phyloP scores from a whole-genome alignment of 2,113 vertebrate species.

The Bettongia penicillata region DNA sequence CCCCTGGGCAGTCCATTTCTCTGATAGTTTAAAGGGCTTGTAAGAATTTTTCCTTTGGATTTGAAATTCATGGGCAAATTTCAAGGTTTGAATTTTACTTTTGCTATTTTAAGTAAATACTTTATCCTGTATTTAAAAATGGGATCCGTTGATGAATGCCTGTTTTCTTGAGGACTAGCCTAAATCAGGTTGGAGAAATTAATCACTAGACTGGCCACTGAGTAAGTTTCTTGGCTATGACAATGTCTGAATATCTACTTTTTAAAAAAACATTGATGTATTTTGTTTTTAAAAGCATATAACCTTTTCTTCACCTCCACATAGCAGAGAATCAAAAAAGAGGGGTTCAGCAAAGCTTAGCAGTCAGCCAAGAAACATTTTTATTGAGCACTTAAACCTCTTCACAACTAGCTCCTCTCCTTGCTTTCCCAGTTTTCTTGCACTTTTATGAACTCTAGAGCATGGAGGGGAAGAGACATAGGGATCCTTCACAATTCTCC shows the following conservation, averaged over 20 bases:
- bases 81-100: neutral
- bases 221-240: neutral
- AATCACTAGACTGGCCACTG: neutral
- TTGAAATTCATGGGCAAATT: neutral
- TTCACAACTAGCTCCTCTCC: neutral
- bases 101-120: neutral
- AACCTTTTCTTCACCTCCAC: neutral
- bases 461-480: neutral
- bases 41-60: neutral
- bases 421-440: neutral
- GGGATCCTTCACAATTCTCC: neutral
- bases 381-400: neutral
- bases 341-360: neutral
- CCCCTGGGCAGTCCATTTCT: neutral
- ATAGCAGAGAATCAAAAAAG: neutral
- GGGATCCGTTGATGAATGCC: neutral
- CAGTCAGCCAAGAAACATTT: neutral
- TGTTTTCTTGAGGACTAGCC: neutral
- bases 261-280: neutral
- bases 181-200: neutral
- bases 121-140: neutral
- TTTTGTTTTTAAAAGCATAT: neutral
- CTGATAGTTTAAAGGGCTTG: neutral
- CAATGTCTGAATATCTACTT: neutral
- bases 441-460: neutral